These are phyloP conservation scores for Branchipolynoe longqiensis DNA, from an alignment of 2,888 invertebrate species.

Conservation along the genomic window DNA sequence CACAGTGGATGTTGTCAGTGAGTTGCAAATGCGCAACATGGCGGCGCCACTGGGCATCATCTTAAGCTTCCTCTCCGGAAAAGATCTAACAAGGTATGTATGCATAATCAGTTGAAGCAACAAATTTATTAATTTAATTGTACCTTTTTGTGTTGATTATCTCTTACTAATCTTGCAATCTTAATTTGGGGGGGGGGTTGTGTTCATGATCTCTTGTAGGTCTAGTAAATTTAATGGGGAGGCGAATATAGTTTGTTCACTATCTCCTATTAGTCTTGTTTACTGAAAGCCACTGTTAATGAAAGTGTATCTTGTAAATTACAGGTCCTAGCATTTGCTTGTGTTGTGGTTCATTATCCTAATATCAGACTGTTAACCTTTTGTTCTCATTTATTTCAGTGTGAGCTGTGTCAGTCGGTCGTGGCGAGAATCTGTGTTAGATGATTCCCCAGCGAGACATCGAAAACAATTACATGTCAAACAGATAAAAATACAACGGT, in stretches of 20 bases:
- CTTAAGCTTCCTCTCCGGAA: slow-evolving; percentile 9
- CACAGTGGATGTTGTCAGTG: slow-evolving; percentile 23
- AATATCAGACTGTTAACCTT: neutral
- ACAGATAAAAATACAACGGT: neutral
- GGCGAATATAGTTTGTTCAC: neutral
- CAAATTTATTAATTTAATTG: too few relatives aligned
- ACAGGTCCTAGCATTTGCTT: neutral
- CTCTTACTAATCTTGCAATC: too few relatives aligned
- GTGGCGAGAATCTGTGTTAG: slow-evolving; percentile 16
- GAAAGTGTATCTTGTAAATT: neutral
- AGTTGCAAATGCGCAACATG: slow-evolving; percentile 25
- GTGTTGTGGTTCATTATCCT: neutral
- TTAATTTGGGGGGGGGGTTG: too few relatives aligned
- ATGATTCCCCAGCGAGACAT: neutral
- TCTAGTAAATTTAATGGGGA: neutral
- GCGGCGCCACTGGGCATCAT: neutral
- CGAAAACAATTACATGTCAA: neutral
- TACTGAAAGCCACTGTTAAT: neutral
- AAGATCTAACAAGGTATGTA: slow-evolving; percentile 23
- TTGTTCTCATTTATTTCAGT: neutral
- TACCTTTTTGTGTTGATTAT: too few relatives aligned
- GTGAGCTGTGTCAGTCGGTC: slow-evolving; percentile 15
- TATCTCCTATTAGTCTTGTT: too few relatives aligned
- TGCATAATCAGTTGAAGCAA: too few relatives aligned
- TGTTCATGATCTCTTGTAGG: too few relatives aligned